phyloP scores from a whole-genome alignment of 2,888 invertebrate genomes.

The Dione juno region DNA sequence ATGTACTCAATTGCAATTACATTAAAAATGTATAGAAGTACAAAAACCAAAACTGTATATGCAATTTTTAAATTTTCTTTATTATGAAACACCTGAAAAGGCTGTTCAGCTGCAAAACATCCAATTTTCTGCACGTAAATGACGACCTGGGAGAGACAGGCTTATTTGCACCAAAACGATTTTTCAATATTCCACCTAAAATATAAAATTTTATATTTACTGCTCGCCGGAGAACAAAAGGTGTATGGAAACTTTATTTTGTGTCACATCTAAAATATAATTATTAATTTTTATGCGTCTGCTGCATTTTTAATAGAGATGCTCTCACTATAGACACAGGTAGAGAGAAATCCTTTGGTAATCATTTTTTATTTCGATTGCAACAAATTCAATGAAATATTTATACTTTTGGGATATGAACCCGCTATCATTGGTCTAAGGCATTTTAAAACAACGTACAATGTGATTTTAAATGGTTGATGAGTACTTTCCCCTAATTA shows the following conservation, averaged over 20 bases:
- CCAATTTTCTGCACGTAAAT: conserved; percentile 32
- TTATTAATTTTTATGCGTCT: too few species aligned
- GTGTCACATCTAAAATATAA: background rate
- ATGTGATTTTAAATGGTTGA: background rate
- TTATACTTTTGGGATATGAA: too few species aligned
- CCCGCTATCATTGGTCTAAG: too few species aligned
- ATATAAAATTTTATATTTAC: conserved; percentile 29
- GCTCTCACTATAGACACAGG: too few species aligned
- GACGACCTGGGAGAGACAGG: conserved; percentile 33
- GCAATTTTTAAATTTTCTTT: background rate
- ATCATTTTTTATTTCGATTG: too few species aligned
- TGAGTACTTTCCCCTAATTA: background rate
- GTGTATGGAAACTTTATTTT: conserved; percentile 8
- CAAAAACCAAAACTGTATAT: background rate
- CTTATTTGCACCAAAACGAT: conserved; percentile 36
- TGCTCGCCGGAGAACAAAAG: conserved; percentile 22
- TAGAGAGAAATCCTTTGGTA: too few species aligned
- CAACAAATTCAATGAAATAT: background rate
- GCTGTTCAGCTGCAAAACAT: conserved; percentile 28
- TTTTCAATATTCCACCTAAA: conserved; percentile 33
- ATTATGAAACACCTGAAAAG: conserved; percentile 18
- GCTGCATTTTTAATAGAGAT: too few species aligned
- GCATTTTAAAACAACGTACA: background rate
- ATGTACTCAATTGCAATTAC: too few species aligned
- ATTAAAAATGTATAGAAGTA: too few species aligned